Conservation (phyloP, 2,797 vertebrate genomes). For the Spea hammondii region DNA sequence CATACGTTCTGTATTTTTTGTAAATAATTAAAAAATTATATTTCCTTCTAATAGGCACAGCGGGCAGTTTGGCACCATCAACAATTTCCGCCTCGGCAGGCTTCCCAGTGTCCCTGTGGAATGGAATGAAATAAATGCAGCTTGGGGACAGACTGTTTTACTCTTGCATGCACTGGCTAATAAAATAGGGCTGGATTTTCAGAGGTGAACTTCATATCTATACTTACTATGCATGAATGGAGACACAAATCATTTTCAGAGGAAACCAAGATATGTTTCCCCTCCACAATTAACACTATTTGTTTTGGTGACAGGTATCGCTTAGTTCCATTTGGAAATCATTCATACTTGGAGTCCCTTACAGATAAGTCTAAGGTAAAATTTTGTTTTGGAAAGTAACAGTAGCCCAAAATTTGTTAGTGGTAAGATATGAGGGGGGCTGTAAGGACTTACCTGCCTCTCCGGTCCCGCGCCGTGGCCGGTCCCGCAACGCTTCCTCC, state of each 20-base stretch:
- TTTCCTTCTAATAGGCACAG: constrained; percentile 80
- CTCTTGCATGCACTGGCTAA: constrained; percentile 93
- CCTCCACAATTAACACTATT: background rate
- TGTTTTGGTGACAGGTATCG: constrained; percentile 78
- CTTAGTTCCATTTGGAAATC: constrained; percentile 95
- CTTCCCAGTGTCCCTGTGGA: constrained; percentile 96
- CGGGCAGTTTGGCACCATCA: constrained; percentile 97
- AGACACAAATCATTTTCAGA: too few relatives aligned
- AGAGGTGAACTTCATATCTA: constrained; percentile 75
- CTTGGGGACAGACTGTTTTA: constrained; percentile 97
- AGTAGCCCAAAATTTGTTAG: too few relatives aligned
- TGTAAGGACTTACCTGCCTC: too few relatives aligned
- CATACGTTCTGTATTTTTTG: too few relatives aligned
- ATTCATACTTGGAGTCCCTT: constrained; percentile 94
- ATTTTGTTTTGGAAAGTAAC: background rate
- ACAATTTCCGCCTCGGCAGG: constrained; percentile 94
- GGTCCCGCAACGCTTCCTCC: too few relatives aligned
- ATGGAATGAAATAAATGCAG: constrained; percentile 98
- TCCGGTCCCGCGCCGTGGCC: too few relatives aligned
- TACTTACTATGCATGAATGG: background rate
- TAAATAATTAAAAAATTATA: too few relatives aligned
- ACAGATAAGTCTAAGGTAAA: constrained; percentile 88
- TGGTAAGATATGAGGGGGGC: too few relatives aligned
- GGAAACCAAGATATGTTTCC: too few relatives aligned
- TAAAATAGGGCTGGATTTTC: constrained; percentile 95